phyloP scores from a whole-genome alignment of 2,797 vertebrate genomes.

The Macrochelys suwanniensis region DNA sequence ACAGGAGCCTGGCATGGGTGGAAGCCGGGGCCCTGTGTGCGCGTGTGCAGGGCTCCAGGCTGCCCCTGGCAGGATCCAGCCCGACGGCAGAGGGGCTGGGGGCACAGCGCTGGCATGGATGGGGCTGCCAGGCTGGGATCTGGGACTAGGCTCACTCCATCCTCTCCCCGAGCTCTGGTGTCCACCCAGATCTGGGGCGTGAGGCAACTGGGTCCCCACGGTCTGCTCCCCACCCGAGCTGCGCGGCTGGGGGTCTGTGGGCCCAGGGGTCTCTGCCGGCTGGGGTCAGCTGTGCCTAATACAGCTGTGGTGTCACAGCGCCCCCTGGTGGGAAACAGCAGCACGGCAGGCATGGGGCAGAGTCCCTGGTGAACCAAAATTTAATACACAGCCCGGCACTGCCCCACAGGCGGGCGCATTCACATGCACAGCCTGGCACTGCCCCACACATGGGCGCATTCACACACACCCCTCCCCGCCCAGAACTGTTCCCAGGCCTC shows the following conservation, averaged over 20 bases:
- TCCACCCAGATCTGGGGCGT: no score
- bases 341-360: no score
- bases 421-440: background rate
- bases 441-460: no score
- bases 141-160: background rate
- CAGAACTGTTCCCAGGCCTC: background rate
- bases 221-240: background rate
- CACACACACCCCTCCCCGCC: background rate
- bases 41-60: background rate
- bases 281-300: background rate
- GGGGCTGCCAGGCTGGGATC: no score
- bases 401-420: fast-evolving
- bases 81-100: no score
- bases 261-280: background rate
- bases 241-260: background rate
- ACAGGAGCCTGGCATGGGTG: background rate
- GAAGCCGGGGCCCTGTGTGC: background rate
- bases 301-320: background rate
- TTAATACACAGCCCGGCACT: background rate
- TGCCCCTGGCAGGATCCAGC: background rate
- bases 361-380: no score
- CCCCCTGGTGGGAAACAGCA: background rate
- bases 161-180: background rate
- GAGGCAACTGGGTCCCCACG: background rate
- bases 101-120: background rate